Base-by-base conservation (phyloP, 2,797 vertebrate genomes). In the Anas flavirostris region DNA sequence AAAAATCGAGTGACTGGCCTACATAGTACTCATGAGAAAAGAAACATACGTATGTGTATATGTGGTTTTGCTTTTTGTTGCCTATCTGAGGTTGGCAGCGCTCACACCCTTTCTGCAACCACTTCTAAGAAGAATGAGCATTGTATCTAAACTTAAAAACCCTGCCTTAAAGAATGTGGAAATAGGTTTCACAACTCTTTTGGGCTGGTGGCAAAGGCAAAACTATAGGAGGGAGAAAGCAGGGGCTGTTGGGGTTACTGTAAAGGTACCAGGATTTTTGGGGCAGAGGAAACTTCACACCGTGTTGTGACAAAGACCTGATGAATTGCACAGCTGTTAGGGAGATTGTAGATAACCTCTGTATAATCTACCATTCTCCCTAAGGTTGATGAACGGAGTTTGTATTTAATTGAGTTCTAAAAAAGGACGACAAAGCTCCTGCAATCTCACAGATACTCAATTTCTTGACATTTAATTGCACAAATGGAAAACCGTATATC, bases 41-140 rank as follows among this genome's bases (percentile, higher is more conserved):
- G 3, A 82, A 68, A 37, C 44, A 5, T 3, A 9, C 29, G 7
- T 0, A 0, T 3, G 6, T 41, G 6, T 41, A 41, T 69, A 89
- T 75, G 5, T 16, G 33, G 26, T 21, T 52, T 70, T 70, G 12
- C 33, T 92, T 55, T 55, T 62, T 66, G 4, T 64, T 88, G 68
- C 68, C 10, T 67, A 53, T 68, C 69, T 86, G 86, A 66, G 15
- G 31, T n/a, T 33, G 73, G 31, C 44, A 90, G 62, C 3, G 1
- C 26, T 63, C 22, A 25, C 6, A 5, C 33, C 70, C 44, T 43
- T 70, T 56, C 55, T 43, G 18, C 2, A 50, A 76, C 55, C 1
- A 3, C 59, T 73, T 82, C 6, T 23, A 43, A 55, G 44, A 60
- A 68, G 62, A 18, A n/a, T 63, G 39, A 69, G n/a, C 8, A 12